Evolutionary conservation across 2,113 vertebrate species (phyloP).

Genomic region (Falco punctatus): DNA sequence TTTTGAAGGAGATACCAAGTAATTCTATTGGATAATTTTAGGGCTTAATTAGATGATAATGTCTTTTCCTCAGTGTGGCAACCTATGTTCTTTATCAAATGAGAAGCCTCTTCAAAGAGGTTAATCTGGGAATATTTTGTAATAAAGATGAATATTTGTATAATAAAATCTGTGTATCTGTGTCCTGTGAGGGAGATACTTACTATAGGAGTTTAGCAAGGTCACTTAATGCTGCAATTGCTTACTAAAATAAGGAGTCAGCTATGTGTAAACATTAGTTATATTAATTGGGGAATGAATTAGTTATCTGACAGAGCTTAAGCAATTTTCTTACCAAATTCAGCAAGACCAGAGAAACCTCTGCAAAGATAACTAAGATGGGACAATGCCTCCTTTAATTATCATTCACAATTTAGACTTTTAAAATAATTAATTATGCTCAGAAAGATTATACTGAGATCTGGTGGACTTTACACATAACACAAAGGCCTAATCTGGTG

Average conservation of each 20-base stretch:
- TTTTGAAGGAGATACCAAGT: background rate
- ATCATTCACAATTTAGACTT: background rate
- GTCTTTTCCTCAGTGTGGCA: background rate
- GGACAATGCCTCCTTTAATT: background rate
- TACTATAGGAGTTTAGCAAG: conserved; percentile 3
- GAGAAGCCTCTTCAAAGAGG: background rate
- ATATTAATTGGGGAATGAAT: conserved; percentile 50
- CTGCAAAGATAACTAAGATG: conserved; percentile 19
- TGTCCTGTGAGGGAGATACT: background rate
- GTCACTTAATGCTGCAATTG: background rate
- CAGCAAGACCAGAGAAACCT: background rate
- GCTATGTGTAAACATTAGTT: conserved; percentile 2
- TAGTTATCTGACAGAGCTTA: background rate
- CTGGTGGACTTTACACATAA: background rate
- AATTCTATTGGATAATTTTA: background rate
- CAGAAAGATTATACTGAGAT: background rate
- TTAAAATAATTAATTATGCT: conserved; percentile 22
- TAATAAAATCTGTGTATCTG: background rate
- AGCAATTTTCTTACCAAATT: background rate
- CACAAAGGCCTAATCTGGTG: background rate
- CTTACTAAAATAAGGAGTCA: conserved; percentile 3
- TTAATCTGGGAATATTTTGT: conserved; percentile 16
- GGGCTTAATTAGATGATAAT: conserved; percentile 18
- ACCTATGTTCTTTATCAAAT: background rate
- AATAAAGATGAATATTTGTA: conserved; percentile 19